Conservation (phyloP, 2,113 vertebrate genomes). For the Xyliphius kryptos region DNA sequence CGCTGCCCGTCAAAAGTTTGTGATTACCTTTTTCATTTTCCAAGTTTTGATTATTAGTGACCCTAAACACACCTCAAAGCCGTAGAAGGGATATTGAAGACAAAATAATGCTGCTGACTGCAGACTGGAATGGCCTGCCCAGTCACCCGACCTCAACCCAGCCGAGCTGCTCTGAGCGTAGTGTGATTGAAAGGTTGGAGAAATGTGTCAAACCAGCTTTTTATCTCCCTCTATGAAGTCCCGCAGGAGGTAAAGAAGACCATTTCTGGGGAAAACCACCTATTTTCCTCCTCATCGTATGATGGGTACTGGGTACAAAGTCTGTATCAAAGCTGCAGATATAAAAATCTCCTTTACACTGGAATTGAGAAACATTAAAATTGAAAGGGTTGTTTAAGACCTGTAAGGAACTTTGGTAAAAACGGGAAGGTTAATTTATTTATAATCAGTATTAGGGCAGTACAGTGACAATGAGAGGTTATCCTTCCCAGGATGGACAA, state of each 20-base stretch:
- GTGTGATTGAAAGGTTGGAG: neutral
- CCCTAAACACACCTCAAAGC: neutral
- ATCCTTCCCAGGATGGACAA: too few species aligned
- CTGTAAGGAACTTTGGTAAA: too few species aligned
- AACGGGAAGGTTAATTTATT: too few species aligned
- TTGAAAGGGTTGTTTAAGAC: too few species aligned
- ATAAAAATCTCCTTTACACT: neutral
- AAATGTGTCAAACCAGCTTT: neutral
- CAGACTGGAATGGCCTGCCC: neutral
- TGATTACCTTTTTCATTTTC: conserved; percentile 2
- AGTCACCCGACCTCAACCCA: neutral
- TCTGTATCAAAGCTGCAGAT: neutral
- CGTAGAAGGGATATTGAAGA: neutral
- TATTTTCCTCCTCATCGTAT: neutral
- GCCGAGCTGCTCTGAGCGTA: neutral
- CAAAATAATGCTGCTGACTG: neutral
- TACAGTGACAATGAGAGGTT: too few species aligned
- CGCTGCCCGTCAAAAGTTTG: neutral
- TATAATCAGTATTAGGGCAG: too few species aligned
- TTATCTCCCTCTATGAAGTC: neutral
- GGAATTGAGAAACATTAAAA: neutral
- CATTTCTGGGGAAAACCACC: neutral
- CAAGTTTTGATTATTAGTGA: neutral
- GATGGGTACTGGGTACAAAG: neutral
- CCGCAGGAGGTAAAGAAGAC: neutral